These are phyloP conservation scores for Gambelia wislizenii DNA, from an alignment of 2,797 vertebrate genomes.

Conservation along the genomic window DNA sequence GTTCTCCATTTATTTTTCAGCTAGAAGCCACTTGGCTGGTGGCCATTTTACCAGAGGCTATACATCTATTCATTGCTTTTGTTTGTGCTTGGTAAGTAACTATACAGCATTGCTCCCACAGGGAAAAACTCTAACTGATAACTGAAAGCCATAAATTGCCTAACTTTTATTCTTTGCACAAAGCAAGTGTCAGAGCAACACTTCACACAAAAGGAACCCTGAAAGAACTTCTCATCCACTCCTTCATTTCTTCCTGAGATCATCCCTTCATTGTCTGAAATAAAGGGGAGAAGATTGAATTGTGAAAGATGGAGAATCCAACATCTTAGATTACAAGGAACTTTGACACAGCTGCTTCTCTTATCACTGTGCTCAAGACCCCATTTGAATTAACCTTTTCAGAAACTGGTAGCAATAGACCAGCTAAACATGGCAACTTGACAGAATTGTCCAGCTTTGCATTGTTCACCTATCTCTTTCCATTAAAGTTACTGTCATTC, in stretches of 20 bases:
- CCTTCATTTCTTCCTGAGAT: slow-evolving; percentile 20
- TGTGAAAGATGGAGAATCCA: slow-evolving; percentile 19
- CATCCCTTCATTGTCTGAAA: slow-evolving; percentile 39
- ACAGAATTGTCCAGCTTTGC: slow-evolving; percentile 26
- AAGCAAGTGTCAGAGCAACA: slow-evolving; percentile 48
- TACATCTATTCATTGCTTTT: background rate
- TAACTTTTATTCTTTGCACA: slow-evolving; percentile 43
- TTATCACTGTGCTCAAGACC: slow-evolving; percentile 38
- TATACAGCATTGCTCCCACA: background rate
- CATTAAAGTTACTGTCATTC: background rate
- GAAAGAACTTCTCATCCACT: slow-evolving; percentile 29
- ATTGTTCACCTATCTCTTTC: slow-evolving; percentile 41
- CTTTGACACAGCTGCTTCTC: background rate
- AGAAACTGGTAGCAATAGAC: slow-evolving; percentile 21
- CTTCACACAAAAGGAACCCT: slow-evolving; percentile 52
- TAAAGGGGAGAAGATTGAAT: slow-evolving; percentile 34
- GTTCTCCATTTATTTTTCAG: slow-evolving; percentile 6
- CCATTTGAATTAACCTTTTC: slow-evolving; percentile 47
- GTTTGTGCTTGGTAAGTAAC: background rate
- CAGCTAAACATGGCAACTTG: slow-evolving; percentile 35
- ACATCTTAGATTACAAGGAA: slow-evolving; percentile 41
- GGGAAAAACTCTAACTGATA: slow-evolving; percentile 46
- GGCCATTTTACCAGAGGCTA: background rate
- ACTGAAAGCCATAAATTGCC: slow-evolving; percentile 33
- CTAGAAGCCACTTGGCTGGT: background rate